Conservation (phyloP, 2,888 invertebrate species). For the Sicus ferrugineus region DNA sequence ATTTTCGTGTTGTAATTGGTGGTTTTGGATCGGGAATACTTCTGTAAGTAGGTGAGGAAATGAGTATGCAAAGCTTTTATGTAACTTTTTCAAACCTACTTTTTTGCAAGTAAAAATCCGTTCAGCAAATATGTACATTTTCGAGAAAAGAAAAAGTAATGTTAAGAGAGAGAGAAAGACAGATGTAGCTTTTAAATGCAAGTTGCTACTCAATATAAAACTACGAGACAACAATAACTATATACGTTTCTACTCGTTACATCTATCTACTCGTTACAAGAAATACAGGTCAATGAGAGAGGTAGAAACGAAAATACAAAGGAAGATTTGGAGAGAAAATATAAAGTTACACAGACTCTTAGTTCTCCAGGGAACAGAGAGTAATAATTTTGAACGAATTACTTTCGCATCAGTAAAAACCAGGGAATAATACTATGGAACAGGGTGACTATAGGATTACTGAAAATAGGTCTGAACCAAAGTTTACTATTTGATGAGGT, state of each 20-base stretch:
- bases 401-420: no score
- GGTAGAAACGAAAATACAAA: neutral
- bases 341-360: conserved; percentile 27
- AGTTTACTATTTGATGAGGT: neutral
- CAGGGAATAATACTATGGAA: no score
- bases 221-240: no score
- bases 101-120: conserved; percentile 35
- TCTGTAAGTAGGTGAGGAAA: conserved; percentile 44
- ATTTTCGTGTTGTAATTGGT: conserved; percentile 27
- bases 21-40: neutral
- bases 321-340: conserved; percentile 23
- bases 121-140: conserved; percentile 53
- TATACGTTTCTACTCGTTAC: no score
- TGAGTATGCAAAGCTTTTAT: conserved; percentile 60
- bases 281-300: conserved; percentile 19
- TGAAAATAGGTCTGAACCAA: no score
- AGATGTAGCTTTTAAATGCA: neutral
- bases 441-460: no score
- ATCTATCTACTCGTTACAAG: no score
- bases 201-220: neutral
- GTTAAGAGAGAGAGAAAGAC: conserved; percentile 43
- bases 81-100: conserved; percentile 47
- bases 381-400: no score
- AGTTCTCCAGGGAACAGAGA: neutral
- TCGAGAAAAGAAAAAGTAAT: conserved; percentile 18